Base-by-base conservation (phyloP, 2,797 vertebrate species). In the Halcyon leucocephala region DNA sequence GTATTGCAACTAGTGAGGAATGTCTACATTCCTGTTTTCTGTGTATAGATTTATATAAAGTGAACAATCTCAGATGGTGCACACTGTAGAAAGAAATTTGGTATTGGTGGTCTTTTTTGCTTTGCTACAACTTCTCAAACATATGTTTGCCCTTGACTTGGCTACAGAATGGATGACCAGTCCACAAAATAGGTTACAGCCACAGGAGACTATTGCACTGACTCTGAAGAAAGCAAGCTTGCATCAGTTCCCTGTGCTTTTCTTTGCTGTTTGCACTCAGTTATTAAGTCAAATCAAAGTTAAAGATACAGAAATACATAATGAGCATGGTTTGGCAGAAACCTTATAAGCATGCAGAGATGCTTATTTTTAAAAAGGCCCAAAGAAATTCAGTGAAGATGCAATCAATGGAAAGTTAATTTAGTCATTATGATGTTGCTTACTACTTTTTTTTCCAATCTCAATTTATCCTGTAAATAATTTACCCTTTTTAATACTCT, bases 211-310 rank as follows among this genome's bases (percentile, higher is more conserved):
- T 79, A 3, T 60, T 81, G 61, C 26, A 14, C 19, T 71, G 49
- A 22, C 31, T 35, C 18, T 37, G 65, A 61, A 55, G 69, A 73
- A 62, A 64, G 37, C 2, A 77, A 61, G 49, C 28, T 86, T 11
- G 1, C 18, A 22, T 74, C 39, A 61, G 28, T 83, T 88, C 31
- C 49, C 33, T 69, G 0, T 57, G 61, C 13, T 28, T 67, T 81
- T 61, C 28, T 90, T 78, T 39, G 11, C 16, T 57, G 7, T 41
- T 9, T 57, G 41, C 41, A 20, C 29, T 81, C 41, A 78, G 11
- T 86, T 71, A n/a, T 82, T 78, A 71, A n/a, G 18, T 86, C 41
- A 95, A 74, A 65, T 82, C 69, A 83, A 82, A 91, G 69, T 61
- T 88, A 61, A 71, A 95, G 77, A 72, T 72, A 57, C 0, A 0